Evolutionary conservation across 30 jellyfish, hydroid and myxozoan species (phyloP).

Genomic region (Aurelia sp.): DNA sequence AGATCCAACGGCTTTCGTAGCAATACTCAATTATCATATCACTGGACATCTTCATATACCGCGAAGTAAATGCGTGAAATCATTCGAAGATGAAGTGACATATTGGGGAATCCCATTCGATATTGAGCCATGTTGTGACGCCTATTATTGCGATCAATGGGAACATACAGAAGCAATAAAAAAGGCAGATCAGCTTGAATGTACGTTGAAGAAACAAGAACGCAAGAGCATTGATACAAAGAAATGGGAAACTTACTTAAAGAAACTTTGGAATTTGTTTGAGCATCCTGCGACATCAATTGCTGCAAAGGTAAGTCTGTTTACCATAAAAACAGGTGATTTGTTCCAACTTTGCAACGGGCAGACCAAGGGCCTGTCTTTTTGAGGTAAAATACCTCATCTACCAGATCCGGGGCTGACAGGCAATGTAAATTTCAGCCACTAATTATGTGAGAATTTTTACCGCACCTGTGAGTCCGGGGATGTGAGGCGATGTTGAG

Average conservation of each 20-base stretch:
- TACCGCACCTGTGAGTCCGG: too few species aligned
- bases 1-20: slow-evolving; percentile 68
- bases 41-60: slow-evolving; percentile 72
- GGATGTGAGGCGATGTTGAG: too few species aligned
- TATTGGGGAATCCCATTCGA: slow-evolving; percentile 85
- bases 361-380: too few species aligned
- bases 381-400: too few species aligned
- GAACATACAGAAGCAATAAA: slow-evolving; percentile 60
- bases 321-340: too few species aligned
- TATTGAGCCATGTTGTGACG: slow-evolving; percentile 72
- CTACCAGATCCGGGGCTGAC: too few species aligned
- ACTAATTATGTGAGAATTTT: too few species aligned
- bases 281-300: slow-evolving; percentile 78
- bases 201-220: slow-evolving; percentile 26
- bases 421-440: too few species aligned
- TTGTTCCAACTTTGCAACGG: too few species aligned
- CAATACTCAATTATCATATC: slow-evolving; percentile 53
- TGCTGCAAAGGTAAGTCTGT: slow-evolving; percentile 71
- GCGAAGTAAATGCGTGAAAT: slow-evolving; percentile 62
- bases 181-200: slow-evolving; percentile 28
- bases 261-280: slow-evolving; percentile 65
- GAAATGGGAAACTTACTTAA: neutral
- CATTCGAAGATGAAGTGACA: slow-evolving; percentile 66
- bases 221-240: neutral
- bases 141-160: slow-evolving; percentile 54